A percentile compares a stretch with the other conserved stretches of the same genome.
Evolutionary conservation across 2,113 vertebrate species (phyloP).

Genomic region (Paedocypris sp.): DNA sequence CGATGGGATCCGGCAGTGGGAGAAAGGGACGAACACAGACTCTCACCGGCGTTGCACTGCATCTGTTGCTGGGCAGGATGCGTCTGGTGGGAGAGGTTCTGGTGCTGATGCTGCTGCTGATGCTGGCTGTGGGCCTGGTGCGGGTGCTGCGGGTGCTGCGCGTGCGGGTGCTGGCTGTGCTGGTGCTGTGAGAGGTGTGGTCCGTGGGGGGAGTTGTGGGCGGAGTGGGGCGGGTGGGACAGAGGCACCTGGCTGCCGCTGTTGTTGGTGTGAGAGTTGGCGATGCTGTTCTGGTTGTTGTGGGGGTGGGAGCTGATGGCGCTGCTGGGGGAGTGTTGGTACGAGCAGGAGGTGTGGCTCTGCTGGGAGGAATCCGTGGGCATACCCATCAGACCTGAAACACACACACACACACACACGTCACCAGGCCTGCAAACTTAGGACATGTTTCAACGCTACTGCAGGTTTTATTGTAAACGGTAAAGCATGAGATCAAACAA

Average conservation of each 20-base stretch:
- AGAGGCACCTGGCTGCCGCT: constrained; percentile 72
- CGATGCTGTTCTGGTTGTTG: constrained; percentile 58
- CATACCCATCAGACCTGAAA: constrained; percentile 76
- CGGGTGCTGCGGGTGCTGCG: constrained; percentile 52
- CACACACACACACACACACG: constrained; percentile 9
- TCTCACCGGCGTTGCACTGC: constrained; percentile 80
- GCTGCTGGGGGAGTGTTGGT: constrained; percentile 80
- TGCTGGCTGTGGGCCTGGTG: constrained; percentile 40
- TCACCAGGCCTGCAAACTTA: too few relatives aligned
- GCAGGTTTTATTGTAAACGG: too few relatives aligned
- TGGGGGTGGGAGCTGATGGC: constrained; percentile 75
- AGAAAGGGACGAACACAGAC: background rate
- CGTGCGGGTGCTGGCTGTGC: constrained; percentile 49
- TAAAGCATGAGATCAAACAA: too few relatives aligned
- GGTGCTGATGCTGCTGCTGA: constrained; percentile 56
- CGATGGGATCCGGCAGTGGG: background rate
- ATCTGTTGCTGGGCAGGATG: constrained; percentile 75
- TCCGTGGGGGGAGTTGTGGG: constrained; percentile 61
- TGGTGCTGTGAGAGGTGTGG: constrained; percentile 58
- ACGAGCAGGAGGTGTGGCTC: constrained; percentile 84
- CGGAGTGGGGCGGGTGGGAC: constrained; percentile 63
- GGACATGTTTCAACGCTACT: too few relatives aligned
- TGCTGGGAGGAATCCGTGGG: constrained; percentile 75
- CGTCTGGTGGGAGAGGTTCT: constrained; percentile 54
- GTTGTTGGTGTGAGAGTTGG: constrained; percentile 46